Base-by-base conservation (phyloP, 2,797 vertebrate genomes). In the Scyliorhinus canicula region DNA sequence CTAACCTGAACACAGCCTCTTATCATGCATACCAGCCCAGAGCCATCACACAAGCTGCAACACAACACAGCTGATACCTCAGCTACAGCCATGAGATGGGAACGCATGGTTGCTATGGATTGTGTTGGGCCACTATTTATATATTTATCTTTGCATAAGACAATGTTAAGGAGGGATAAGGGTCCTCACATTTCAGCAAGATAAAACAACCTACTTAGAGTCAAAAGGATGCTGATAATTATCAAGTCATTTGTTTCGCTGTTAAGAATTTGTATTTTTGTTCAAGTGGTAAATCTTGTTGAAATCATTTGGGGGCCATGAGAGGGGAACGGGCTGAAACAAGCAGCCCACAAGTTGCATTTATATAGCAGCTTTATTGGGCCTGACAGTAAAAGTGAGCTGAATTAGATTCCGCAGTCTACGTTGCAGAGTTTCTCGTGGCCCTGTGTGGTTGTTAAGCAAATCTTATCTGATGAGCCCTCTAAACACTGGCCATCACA, bases 141-240 rank as follows among this genome's bases (percentile, higher is more conserved):
- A 35, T 55, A 74, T 74, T 94, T 94, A 74, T 74, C 7, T 74
- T 94, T 47, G 93, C 93, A 94, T 7, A n/a, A 74, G 50, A 28
- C 67, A 35, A 94, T 21, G 5, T 71, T 28, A 71, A 94, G 47
- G 47, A 93, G 44, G 65, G 40, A 93, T 67, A 69, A 69, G 91
- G 65, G 65, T 69, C 63, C 44, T 93, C 67, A 55, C 67, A 52
- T 52, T 69, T 19, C 93, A 74, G 47, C 28, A 65, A 19, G 60
- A 91, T 60, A 91, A 91, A 40, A 60, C n/a, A 44, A 65, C 21
- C 88, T 40, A 91, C 65, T 94, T 52, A 47, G 52, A 71, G 47
- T 71, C 93, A 16, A 93, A 35, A 21, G 69, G 47, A 74, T 74
- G 69, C 12, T 74, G 93, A 69, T 35, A 94, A 52, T 69, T 52